phyloP scores from a whole-genome alignment of 2,888 invertebrate species.

The Melanchra persicariae region DNA sequence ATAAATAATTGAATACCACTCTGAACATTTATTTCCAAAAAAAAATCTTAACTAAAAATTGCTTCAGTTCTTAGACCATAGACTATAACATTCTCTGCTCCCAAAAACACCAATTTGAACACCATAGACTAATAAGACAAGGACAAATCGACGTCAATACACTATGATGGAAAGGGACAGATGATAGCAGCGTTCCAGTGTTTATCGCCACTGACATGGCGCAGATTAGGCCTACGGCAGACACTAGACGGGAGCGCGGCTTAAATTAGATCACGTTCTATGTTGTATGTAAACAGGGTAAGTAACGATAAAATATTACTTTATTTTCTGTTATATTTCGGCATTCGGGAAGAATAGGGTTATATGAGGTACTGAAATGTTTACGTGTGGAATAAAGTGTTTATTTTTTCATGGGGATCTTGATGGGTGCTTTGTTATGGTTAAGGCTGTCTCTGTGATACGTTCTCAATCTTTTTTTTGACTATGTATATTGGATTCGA shows the following conservation, averaged over 20 bases:
- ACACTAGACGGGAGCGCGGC: slow-evolving; percentile 62
- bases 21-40: too few relatives aligned
- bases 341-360: slow-evolving; percentile 47
- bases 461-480: background rate
- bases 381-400: slow-evolving; percentile 57
- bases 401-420: slow-evolving; percentile 40
- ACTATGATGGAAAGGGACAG: slow-evolving; percentile 74
- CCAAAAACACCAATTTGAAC: slow-evolving; percentile 44
- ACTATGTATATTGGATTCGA: background rate
- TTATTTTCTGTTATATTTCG: slow-evolving; percentile 62
- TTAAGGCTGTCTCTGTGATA: background rate
- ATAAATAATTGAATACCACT: too few relatives aligned
- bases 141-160: slow-evolving; percentile 74
- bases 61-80: too few relatives aligned
- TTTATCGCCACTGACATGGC: slow-evolving; percentile 72
- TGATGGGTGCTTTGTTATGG: slow-evolving; percentile 19
- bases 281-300: slow-evolving; percentile 62
- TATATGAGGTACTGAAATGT: slow-evolving; percentile 56
- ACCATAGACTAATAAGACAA: slow-evolving; percentile 66
- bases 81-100: background rate
- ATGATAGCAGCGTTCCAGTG: slow-evolving; percentile 61
- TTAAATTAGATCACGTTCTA: slow-evolving; percentile 66
- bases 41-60: too few relatives aligned
- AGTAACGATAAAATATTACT: slow-evolving; percentile 69
- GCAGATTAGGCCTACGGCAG: slow-evolving; percentile 69